Percentiles rank a stretch among this genome's conserved stretches.
These are phyloP conservation scores for Masticophis lateralis DNA, from an alignment of 2,797 vertebrate species.

Conservation along the genomic window DNA sequence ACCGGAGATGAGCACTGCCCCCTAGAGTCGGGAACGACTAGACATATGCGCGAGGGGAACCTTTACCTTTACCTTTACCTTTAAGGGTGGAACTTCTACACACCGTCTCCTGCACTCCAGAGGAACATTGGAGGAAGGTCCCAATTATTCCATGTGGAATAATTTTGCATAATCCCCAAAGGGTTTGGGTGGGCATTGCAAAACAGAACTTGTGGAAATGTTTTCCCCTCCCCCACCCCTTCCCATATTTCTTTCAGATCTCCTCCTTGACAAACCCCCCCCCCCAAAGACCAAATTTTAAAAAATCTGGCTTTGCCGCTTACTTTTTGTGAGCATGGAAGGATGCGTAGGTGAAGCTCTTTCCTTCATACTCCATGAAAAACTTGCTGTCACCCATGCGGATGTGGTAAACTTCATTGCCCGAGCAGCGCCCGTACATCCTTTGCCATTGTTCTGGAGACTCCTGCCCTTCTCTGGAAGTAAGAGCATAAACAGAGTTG, in stretches of 20 bases:
- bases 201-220: not conserved
- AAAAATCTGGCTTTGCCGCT: conserved; percentile 14
- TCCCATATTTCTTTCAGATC: not conserved
- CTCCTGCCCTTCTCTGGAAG: conserved; percentile 81
- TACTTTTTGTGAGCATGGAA: conserved; percentile 86
- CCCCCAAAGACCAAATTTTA: accelerated
- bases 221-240: not conserved
- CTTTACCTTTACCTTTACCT: too few species aligned
- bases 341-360: conserved; percentile 83
- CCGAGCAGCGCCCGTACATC: conserved; percentile 82
- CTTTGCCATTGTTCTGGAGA: conserved; percentile 84
- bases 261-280: accelerated
- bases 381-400: conserved; percentile 83
- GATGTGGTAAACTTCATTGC: conserved; percentile 85
- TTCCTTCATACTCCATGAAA: conserved; percentile 83
- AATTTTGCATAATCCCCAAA: not conserved
- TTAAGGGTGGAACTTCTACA: too few species aligned
- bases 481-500: accelerated
- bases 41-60: too few species aligned
- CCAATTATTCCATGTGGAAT: not conserved
- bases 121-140: not conserved
- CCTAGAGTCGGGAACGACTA: too few species aligned
- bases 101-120: too few species aligned
- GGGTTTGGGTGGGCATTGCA: not conserved
- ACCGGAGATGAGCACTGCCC: too few species aligned